These are phyloP conservation scores for Antechinus stuartii DNA, from an alignment of 2,113 vertebrate species.

Conservation along the genomic window DNA sequence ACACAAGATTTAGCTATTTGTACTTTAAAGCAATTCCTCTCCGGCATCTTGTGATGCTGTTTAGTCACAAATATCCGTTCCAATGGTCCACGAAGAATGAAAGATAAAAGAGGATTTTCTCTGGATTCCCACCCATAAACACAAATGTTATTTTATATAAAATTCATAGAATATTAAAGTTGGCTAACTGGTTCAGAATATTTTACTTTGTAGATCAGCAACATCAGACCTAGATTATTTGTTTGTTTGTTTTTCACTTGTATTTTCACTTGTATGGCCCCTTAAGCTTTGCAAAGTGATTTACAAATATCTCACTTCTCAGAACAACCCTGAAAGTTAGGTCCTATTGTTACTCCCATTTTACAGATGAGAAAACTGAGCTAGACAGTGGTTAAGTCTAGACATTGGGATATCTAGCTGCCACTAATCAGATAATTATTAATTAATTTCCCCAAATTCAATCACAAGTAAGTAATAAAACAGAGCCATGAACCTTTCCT, in stretches of 20 bases:
- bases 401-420: background rate
- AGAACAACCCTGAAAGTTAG: background rate
- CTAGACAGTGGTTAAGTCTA: background rate
- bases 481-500: background rate
- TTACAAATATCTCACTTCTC: background rate
- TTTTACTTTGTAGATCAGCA: background rate
- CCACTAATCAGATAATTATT: background rate
- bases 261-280: background rate
- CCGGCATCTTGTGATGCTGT: conserved; percentile 4
- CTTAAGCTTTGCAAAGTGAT: background rate
- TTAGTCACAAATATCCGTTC: background rate
- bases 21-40: conserved; percentile 35
- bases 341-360: background rate
- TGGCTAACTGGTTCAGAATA: background rate
- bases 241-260: background rate
- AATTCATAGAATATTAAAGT: background rate
- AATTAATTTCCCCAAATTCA: background rate
- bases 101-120: background rate
- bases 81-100: background rate
- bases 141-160: background rate
- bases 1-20: conserved; percentile 29
- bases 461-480: background rate
- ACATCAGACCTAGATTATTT: background rate
- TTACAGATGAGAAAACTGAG: background rate
- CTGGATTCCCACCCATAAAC: background rate